Conservation (phyloP, 2,888 invertebrate species). For the Ophraella communa region DNA sequence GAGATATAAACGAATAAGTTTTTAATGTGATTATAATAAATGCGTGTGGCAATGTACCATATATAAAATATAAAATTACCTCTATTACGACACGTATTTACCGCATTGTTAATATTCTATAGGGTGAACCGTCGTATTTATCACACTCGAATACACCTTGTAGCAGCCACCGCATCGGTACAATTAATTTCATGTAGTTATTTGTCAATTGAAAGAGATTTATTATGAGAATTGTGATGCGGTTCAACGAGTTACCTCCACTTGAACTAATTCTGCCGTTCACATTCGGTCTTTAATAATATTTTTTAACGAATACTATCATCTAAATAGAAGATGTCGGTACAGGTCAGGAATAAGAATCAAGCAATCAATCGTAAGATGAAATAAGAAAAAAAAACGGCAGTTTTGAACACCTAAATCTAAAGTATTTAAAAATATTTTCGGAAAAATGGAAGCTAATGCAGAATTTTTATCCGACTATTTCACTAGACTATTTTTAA, state of each 20-base stretch:
- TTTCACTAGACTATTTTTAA: too few species aligned
- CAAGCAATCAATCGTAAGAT: not conserved
- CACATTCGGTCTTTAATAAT: constrained; percentile 22
- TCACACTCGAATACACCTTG: constrained; percentile 47
- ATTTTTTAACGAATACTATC: constrained; percentile 29
- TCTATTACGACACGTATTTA: constrained; percentile 48
- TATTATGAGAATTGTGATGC: constrained; percentile 49
- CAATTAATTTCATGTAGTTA: constrained; percentile 46
- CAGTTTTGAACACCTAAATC: not conserved
- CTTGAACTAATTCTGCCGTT: constrained; percentile 36
- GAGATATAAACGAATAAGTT: constrained; percentile 10
- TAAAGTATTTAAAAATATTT: too few species aligned
- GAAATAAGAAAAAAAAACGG: too few species aligned
- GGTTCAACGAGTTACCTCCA: constrained; percentile 36
- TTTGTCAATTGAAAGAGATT: constrained; percentile 50
- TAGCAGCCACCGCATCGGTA: too few species aligned
- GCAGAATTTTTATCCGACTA: too few species aligned
- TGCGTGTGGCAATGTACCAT: constrained; percentile 47
- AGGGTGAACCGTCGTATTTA: constrained; percentile 46
- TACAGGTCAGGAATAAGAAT: constrained; percentile 10
- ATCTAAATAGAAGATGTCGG: constrained; percentile 11
- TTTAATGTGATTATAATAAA: constrained; percentile 50
- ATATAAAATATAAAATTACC: constrained; percentile 51
- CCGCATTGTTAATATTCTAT: constrained; percentile 49
- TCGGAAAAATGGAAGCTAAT: too few species aligned